These are phyloP conservation scores for Horisme vitalbata DNA, from an alignment of 2,888 invertebrate genomes.

Conservation along the genomic window DNA sequence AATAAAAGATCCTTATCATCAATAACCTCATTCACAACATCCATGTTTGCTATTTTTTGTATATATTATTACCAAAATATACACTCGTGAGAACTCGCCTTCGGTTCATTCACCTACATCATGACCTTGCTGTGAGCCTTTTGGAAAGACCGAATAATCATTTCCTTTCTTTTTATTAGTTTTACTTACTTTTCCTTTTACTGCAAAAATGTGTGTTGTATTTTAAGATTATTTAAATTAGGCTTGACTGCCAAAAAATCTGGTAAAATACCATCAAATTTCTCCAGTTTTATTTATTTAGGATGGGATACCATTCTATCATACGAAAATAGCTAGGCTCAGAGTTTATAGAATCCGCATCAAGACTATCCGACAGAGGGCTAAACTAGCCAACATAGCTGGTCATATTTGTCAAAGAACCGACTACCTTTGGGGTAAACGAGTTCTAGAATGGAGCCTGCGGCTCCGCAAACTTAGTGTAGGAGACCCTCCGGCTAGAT, in stretches of 20 bases:
- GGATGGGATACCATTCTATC: too few relatives aligned
- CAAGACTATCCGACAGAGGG: too few relatives aligned
- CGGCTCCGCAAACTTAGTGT: too few relatives aligned
- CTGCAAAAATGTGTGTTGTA: conserved; percentile 28
- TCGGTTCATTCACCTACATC: conserved; percentile 48
- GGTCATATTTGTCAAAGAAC: too few relatives aligned
- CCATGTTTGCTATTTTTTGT: conserved; percentile 1
- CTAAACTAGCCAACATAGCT: too few relatives aligned
- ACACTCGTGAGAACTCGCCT: conserved; percentile 10
- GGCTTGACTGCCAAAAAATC: not conserved
- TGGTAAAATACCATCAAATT: not conserved
- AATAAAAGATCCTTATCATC: not conserved
- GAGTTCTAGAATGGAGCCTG: too few relatives aligned
- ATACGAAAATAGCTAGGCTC: too few relatives aligned
- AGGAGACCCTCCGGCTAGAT: too few relatives aligned
- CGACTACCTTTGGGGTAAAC: too few relatives aligned
- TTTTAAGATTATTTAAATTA: conserved; percentile 30
- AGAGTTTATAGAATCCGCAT: too few relatives aligned
- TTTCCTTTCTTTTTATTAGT: conserved; percentile 40
- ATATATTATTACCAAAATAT: conserved; percentile 8
- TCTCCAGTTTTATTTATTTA: not conserved
- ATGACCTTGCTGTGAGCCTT: conserved; percentile 51
- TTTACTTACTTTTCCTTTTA: conserved; percentile 45
- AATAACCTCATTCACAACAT: not conserved
- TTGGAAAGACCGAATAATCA: conserved; percentile 40